Percentiles rank a stretch among this genome's conserved stretches.
Conservation (phyloP, 2,888 invertebrate genomes). For the Cephonodes hylas region DNA sequence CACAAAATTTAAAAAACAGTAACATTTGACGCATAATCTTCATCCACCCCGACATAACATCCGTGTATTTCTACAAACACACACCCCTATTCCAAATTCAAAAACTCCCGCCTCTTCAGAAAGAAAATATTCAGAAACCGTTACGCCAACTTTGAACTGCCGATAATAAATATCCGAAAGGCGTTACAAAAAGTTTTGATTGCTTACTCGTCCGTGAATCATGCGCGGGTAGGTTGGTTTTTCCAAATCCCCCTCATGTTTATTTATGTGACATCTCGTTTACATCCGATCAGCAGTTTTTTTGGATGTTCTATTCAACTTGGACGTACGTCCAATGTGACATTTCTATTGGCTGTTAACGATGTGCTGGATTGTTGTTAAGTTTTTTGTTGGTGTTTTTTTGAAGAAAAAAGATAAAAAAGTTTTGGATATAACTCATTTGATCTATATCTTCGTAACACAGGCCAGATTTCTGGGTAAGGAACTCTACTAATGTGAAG, state of each 20-base stretch:
- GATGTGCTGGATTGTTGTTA: background rate
- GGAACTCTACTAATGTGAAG: no score
- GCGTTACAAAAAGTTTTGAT: conserved; percentile 53
- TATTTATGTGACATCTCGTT: conserved; percentile 65
- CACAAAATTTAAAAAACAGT: no score
- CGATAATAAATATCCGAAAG: conserved; percentile 31
- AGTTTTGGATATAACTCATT: no score
- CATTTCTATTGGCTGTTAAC: background rate
- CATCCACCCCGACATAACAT: no score
- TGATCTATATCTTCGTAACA: no score
- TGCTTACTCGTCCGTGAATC: conserved; percentile 63
- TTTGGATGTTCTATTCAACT: conserved; percentile 25
- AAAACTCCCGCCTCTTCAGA: no score
- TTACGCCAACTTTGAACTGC: background rate
- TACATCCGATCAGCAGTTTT: conserved; percentile 57
- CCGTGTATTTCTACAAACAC: background rate
- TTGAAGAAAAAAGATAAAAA: no score
- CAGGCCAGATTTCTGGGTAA: no score
- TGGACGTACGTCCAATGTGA: background rate
- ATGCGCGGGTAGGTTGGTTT: conserved; percentile 39
- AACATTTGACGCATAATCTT: no score
- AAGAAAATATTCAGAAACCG: background rate
- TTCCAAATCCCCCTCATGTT: conserved; percentile 44
- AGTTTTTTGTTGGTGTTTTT: background rate
- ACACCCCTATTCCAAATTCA: background rate